Base-by-base conservation (phyloP, 2,113 vertebrate species). In the Dipodomys merriami region DNA sequence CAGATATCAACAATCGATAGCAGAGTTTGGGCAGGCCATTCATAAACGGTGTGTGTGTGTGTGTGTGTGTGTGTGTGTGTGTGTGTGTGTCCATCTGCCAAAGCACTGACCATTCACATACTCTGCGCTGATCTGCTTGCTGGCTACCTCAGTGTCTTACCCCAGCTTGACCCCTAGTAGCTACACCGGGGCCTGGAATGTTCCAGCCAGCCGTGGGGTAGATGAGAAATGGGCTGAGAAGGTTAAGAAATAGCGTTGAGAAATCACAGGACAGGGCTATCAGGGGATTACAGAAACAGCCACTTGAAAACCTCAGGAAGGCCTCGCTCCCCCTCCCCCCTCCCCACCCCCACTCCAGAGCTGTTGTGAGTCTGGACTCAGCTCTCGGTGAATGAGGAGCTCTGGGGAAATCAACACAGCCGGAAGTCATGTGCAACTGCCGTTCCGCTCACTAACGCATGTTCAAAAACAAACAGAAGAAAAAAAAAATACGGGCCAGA, bases 351-450 rank as follows among this genome's bases (percentile, higher is more conserved):
- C 18, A 0, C 13, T 2, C 10, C 67, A 29, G 16, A 79, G 68
- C 81, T 90, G 89, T 88, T 91, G 77, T 76, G 93, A 68, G 90
- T 91, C 94, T 0, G 49, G 87, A 74, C 90, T 93, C 19, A 57
- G 0, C 60, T 62, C 77, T 53, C 19, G 76, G 77, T 96, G 96
- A 98, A 98, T 96, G 96, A 95, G 95, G 95, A 90, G 12, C 39
- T 53, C 91, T 95, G 23, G 97, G 97, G 97, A 98, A 98, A 92
- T 60, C 97, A 98, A 95, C 95, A 97, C 92, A 96, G 95, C 90
- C 89, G 97, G 93, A 97, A 97, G 85, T 81, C 90, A 72, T 96
- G 95, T 97, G 95, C 93, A 90, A 90, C 96, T 94, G 44, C 91
- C 95, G 86, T 94, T 95, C 95, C 95, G 92, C 97, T 97, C 94